These are phyloP conservation scores for Lates japonicus DNA, from an alignment of 2,797 vertebrate genomes.

Conservation along the genomic window DNA sequence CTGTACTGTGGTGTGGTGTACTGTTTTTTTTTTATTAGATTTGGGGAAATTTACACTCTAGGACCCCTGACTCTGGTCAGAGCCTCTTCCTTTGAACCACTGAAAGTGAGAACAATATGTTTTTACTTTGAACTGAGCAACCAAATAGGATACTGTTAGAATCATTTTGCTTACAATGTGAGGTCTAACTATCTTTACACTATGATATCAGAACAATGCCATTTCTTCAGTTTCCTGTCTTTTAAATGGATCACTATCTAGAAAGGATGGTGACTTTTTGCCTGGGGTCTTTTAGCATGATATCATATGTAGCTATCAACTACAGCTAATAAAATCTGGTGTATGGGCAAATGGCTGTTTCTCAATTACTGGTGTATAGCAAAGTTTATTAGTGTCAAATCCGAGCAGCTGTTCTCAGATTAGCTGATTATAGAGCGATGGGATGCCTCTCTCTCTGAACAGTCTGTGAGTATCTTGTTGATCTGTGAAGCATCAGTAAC, in stretches of 20 bases:
- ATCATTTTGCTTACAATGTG: neutral
- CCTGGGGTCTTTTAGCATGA: neutral
- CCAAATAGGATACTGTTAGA: neutral
- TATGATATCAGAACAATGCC: neutral
- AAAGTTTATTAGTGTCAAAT: neutral
- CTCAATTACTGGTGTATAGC: too few relatives aligned
- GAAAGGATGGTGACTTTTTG: neutral
- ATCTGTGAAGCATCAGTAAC: neutral
- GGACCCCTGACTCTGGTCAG: neutral
- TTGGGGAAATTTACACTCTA: neutral
- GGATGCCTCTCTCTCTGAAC: neutral
- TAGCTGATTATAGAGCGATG: neutral
- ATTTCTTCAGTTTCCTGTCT: neutral
- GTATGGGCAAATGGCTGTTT: neutral
- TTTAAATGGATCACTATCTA: neutral
- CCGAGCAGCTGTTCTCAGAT: neutral
- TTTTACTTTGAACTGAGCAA: neutral
- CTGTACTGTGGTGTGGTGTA: neutral
- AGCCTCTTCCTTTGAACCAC: neutral
- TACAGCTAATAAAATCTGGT: neutral
- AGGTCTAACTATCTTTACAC: neutral
- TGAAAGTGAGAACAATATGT: neutral
- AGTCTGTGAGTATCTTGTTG: neutral
- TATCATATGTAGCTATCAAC: neutral
- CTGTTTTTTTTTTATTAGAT: neutral